Evolutionary conservation across 2,113 vertebrate genomes (phyloP), one percentile per base, ranked within the genome.

Genomic region (Sterrhoptilus dennistouni): DNA sequence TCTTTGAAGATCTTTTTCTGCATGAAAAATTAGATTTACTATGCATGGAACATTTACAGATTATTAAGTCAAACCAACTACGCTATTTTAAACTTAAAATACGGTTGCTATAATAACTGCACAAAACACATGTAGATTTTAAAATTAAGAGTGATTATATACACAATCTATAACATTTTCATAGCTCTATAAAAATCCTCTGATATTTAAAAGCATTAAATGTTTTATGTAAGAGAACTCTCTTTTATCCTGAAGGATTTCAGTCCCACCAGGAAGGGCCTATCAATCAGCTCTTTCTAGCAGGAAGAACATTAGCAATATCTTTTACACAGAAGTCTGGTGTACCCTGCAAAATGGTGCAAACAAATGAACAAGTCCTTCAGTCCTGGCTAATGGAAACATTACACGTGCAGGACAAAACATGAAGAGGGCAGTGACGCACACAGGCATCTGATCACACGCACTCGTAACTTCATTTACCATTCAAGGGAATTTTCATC

Each of bases 11-110:
- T 63, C 44, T 78, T 90, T 83, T 74, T 50, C 71, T 61, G 60
- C 76, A 82, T 89, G 44, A 93, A 78, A 89, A 92, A 64, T 45
- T 29, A 90, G 21, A 84, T 71, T 71, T 68, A 71, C 40, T 45
- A 3, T n/a, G 44, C 44, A 49, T 9, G 1, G 22, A 86, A 81
- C 49, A 11, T 81, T 66, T 56, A 75, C 31, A 88, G 40, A n/a
- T 57, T 83, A 91, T 75, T 78, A 78, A 25, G 35, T 21, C 36
- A 84, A 80, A 79, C 3, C 5, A 86, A 56, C 28, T 22, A n/a
- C 28, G 20, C 12, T 77, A 65, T 45, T 83, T 90, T 53, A 83
- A 89, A 60, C 31, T 63, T 52, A 90, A 87, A 93, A 81, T n/a
- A 69, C 8, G 4, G 35, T 56, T 60, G 40, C 18, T 50, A 5